Conservation (phyloP, 2,797 vertebrate genomes). For the Bufotes viridis region DNA sequence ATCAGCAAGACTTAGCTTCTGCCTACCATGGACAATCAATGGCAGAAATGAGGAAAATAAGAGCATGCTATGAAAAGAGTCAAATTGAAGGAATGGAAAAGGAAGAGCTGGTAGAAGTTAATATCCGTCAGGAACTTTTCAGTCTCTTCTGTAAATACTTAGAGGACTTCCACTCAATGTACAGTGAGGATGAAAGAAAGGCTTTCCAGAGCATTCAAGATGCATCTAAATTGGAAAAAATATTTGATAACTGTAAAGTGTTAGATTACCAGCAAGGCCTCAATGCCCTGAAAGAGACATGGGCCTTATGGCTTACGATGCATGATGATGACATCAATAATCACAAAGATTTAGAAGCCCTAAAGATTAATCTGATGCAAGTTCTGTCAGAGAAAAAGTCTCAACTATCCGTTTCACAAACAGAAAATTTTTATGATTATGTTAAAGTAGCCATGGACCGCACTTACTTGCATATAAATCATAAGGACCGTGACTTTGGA, state of each 20-base stretch:
- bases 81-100: constrained; percentile 61
- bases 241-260: neutral
- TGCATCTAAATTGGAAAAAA: constrained; percentile 67
- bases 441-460: constrained; percentile 61
- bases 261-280: constrained; percentile 63
- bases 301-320: constrained; percentile 64
- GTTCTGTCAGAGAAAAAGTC: constrained; percentile 3
- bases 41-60: constrained; percentile 59
- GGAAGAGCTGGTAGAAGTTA: constrained; percentile 61
- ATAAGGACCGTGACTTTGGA: constrained; percentile 54
- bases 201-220: constrained; percentile 55
- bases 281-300: constrained; percentile 64
- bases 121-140: constrained; percentile 61
- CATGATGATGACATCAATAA: constrained; percentile 55
- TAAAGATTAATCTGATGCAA: constrained; percentile 48
- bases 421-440: constrained; percentile 61
- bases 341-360: constrained; percentile 34
- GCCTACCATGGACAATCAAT: constrained; percentile 55
- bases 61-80: constrained; percentile 60
- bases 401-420: constrained; percentile 40
- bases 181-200: constrained; percentile 47
- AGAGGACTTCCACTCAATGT: constrained; percentile 18
- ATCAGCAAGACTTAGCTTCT: constrained; percentile 54
- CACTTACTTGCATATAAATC: constrained; percentile 55
- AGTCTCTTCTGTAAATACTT: constrained; percentile 54